These are phyloP conservation scores for Xiphophorus couchianus DNA, from an alignment of 2,113 vertebrate genomes.

Conservation along the genomic window DNA sequence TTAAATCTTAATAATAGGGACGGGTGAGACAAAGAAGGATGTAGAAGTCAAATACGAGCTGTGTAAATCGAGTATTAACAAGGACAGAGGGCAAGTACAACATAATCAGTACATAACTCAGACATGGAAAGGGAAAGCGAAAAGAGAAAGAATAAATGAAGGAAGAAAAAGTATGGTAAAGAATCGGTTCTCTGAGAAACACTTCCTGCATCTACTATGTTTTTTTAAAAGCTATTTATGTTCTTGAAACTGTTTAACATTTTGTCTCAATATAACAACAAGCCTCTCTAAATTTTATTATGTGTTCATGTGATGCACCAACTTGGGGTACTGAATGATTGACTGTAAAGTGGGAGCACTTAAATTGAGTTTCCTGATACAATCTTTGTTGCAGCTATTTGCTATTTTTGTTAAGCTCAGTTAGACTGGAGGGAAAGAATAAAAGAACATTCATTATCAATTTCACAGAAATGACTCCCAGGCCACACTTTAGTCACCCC, in stretches of 20 bases:
- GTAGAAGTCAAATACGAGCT: constrained; percentile 4
- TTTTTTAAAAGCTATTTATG: neutral
- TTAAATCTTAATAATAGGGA: constrained; percentile 12
- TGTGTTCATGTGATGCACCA: neutral
- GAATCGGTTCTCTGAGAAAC: constrained; percentile 7
- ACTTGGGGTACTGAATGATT: neutral
- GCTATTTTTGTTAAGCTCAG: neutral
- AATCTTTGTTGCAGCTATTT: neutral
- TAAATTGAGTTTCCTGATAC: neutral
- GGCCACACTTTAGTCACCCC: too few relatives aligned
- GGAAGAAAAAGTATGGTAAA: constrained; percentile 24
- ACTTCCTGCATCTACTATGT: neutral
- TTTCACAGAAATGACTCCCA: too few relatives aligned
- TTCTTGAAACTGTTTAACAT: neutral
- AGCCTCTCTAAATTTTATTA: neutral
- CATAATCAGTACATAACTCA: constrained; percentile 13
- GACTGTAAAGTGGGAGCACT: neutral
- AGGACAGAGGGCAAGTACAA: constrained; percentile 12
- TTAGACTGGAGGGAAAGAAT: too few relatives aligned
- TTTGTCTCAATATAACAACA: neutral
- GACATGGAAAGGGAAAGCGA: constrained; percentile 6
- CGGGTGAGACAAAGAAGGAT: constrained; percentile 13
- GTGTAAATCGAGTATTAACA: neutral
- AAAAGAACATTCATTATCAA: too few relatives aligned
- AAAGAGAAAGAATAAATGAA: neutral